Evolutionary conservation across 2,888 invertebrate species (phyloP).

Genomic region (Nemotelus pantherinus): DNA sequence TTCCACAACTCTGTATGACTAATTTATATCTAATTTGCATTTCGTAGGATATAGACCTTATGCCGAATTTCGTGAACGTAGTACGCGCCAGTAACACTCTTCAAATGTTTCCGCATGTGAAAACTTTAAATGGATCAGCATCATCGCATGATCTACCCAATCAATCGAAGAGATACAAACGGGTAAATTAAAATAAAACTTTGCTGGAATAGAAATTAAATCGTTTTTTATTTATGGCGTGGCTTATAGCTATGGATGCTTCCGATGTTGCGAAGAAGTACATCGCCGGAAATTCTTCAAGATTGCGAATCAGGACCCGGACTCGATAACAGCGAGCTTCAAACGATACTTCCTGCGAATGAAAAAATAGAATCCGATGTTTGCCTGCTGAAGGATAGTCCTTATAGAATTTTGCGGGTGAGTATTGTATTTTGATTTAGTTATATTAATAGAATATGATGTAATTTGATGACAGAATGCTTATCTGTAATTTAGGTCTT

Average conservation of each 20-base stretch:
- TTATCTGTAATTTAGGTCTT: no score
- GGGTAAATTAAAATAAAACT: slow-evolving; percentile 1
- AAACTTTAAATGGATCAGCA: not conserved
- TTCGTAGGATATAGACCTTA: slow-evolving; percentile 8
- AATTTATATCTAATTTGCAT: not conserved
- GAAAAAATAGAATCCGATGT: slow-evolving; percentile 68
- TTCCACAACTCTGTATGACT: not conserved
- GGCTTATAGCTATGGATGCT: slow-evolving; percentile 44
- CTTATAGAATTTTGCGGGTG: slow-evolving; percentile 63
- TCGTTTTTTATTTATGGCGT: not conserved
- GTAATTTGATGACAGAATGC: no score
- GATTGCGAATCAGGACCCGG: slow-evolving; percentile 26
- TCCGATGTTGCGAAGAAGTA: slow-evolving; percentile 32
- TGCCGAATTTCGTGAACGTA: slow-evolving; percentile 25
- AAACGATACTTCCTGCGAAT: slow-evolving; percentile 66
- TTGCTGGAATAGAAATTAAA: not conserved
- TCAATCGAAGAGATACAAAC: slow-evolving; percentile 30
- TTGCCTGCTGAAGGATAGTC: slow-evolving; percentile 77
- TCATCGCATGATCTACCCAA: not conserved
- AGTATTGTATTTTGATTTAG: slow-evolving; percentile 51
- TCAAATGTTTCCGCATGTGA: slow-evolving; percentile 26
- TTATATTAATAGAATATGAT: no score
- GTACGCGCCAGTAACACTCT: not conserved
- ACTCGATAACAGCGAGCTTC: slow-evolving; percentile 64
- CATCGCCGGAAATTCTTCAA: slow-evolving; percentile 21